Evolutionary conservation across 2,113 vertebrate species (phyloP), one percentile per base, ranked within the genome.

Genomic region (Sphyrna mokarran): DNA sequence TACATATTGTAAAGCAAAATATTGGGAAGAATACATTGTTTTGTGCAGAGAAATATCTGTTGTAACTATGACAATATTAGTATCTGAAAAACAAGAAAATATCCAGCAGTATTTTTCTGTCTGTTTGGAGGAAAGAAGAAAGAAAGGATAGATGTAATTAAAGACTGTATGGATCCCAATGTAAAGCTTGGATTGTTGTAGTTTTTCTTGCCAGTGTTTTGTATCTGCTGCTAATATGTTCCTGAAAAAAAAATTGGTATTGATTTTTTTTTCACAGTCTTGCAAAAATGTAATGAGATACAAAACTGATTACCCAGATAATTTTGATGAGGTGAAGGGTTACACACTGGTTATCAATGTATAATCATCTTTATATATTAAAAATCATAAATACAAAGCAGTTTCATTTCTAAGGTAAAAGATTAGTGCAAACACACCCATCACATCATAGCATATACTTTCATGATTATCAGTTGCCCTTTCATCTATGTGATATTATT

Each of bases 211-310:
- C 66, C 37, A 94, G 91, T 94, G 63, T 18, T 68, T 68, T 94
- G 20, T 48, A 13, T 72, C n/a, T 29, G 37, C 23, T 70, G 93
- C 37, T 70, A 94, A 94, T 9, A 37, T 69, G 23, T 33, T 14
- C 43, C 94, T 72, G 69, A 43, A 95, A 95, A 95, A 95, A 95
- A 95, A 95, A 54, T n/a, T 69, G 91, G 37, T 33, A 72, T 72
- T 54, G 68, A 72, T 95, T 70, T 95, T 48, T 69, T 94, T 72
- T 95, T 70, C 14, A 54, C 94, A 76, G 40, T 23, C 69, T 95
- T 95, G 48, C 68, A 95, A 37, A 72, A 69, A 72, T 72, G 69
- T 94, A 93, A 43, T 94, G 91, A 69, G 66, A 43, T 94, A 54
- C 37, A 40, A 61, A 90, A 33, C 18, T 43, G 91, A 43, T 70